Base-by-base conservation (phyloP, 2,888 invertebrate species). In the Heliconius ethilla region DNA sequence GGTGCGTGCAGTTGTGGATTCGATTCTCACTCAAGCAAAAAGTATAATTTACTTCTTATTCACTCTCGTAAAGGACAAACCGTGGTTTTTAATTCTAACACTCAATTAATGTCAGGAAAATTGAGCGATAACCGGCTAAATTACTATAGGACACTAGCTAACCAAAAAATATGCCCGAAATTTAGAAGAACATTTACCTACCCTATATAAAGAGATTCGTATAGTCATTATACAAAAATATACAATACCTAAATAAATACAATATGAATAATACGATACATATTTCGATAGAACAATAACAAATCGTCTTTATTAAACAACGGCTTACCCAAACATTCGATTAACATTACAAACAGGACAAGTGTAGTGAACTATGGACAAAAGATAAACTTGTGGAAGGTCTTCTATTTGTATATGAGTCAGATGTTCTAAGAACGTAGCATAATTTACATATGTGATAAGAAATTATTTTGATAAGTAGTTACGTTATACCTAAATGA, bases 351-450 rank as follows among this genome's bases (percentile, higher is more conserved):
- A 79, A 79, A 77, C 75, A 78, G 15, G 66, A 78, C 80, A 80
- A 79, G 80, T 80, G 80, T 73, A 70, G 74, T 75, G 69, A 66
- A 75, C 77, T 73, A 75, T 75, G 72, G 73, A 78, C 80, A 74
- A 80, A 62, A 75, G 80, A 80, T 80, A 80, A 80, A 77, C 80
- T 66, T 55, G 70, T 55, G 63, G 63, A 78, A 76, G 78, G 80
- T 75, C 75, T 76, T 75, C 77, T 80, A 70, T 79, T 80, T 79
- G 75, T 29, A 70, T 27, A 15, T 80, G 79, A 80, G 55, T 79
- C 75, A 79, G 37, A 65, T 70, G 75, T 78, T 78, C 75, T 70
- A 25, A 75, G 73, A 78, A 78, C 78, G 51, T 55, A 51, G 29
- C 67, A 65, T 45, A 25, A 69, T 37, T 70, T 78, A 63, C 72